Conservation (phyloP, 2,888 invertebrate species). For the Sepioteuthis lessoniana region DNA sequence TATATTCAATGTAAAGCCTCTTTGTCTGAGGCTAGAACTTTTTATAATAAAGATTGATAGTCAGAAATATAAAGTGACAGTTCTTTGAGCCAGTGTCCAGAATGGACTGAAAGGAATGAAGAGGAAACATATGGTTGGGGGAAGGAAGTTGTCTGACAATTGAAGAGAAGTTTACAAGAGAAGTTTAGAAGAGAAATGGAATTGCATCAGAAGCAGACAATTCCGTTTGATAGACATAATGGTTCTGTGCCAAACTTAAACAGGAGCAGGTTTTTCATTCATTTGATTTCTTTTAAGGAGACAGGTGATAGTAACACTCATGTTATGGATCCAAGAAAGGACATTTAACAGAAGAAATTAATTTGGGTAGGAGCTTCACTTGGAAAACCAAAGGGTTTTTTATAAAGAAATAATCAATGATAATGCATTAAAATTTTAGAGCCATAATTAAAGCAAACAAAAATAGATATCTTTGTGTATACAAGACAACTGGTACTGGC, state of each 20-base stretch:
- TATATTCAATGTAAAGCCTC: neutral
- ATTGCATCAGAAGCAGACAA: neutral
- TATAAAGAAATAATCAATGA: too few species aligned
- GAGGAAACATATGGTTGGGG: neutral
- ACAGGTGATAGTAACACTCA: neutral
- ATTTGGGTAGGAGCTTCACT: too few species aligned
- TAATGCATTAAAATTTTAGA: too few species aligned
- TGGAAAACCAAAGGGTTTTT: too few species aligned
- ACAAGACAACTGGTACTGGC: too few species aligned
- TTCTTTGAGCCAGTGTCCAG: neutral
- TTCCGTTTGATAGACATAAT: neutral
- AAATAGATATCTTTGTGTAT: too few species aligned
- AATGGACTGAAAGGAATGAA: neutral
- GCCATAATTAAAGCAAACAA: too few species aligned
- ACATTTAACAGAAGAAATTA: too few species aligned
- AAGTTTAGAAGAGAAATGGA: too few species aligned
- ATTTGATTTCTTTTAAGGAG: neutral
- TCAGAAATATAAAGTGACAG: slow-evolving; percentile 33
- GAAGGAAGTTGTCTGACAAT: neutral
- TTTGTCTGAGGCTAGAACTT: neutral
- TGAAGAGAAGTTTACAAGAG: neutral
- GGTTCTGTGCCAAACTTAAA: neutral
- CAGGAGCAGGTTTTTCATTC: neutral
- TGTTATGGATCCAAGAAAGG: neutral
- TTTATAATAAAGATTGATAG: slow-evolving; percentile 10